A percentile compares a stretch with the other conserved stretches of the same genome.
These are phyloP conservation scores for Caerostris extrusa DNA, from an alignment of 1,140 invertebrate genomes.

Conservation along the genomic window DNA sequence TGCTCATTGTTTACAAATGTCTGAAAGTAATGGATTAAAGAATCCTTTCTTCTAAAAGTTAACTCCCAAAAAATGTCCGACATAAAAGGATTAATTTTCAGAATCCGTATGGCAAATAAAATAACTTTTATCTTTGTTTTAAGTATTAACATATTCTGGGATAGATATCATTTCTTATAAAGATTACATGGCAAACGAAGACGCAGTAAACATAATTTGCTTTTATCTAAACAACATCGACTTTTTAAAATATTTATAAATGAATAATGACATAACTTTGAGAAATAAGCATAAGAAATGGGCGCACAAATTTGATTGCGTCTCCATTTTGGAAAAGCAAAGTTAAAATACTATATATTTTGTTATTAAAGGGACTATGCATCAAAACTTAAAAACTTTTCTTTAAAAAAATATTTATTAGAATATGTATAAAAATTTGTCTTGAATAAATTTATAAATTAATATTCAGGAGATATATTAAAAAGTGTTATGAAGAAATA, in stretches of 20 bases:
- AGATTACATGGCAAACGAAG: not conserved
- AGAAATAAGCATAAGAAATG: too few relatives aligned
- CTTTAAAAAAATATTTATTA: too few relatives aligned
- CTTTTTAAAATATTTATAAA: not conserved
- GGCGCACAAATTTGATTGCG: too few relatives aligned
- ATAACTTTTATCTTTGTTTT: not conserved
- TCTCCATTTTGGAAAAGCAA: too few relatives aligned
- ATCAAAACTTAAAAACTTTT: too few relatives aligned
- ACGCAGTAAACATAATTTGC: not conserved
- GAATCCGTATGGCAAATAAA: not conserved
- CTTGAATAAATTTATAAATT: too few relatives aligned
- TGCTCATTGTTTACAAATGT: slow-evolving; percentile 28
- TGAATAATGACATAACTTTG: too few relatives aligned
- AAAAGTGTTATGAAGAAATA: too few relatives aligned
- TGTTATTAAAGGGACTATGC: too few relatives aligned
- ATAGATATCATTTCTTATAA: not conserved
- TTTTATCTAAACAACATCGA: not conserved
- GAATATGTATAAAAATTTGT: too few relatives aligned
- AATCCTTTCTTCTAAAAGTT: not conserved
- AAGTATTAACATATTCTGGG: not conserved
- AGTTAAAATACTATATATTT: too few relatives aligned
- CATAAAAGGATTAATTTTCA: not conserved
- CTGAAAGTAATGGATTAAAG: slow-evolving; percentile 13
- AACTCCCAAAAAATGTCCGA: not conserved
- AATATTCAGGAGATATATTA: too few relatives aligned